phyloP scores from a whole-genome alignment of 1,140 invertebrate genomes.

The Sarcophaga peregrina region DNA sequence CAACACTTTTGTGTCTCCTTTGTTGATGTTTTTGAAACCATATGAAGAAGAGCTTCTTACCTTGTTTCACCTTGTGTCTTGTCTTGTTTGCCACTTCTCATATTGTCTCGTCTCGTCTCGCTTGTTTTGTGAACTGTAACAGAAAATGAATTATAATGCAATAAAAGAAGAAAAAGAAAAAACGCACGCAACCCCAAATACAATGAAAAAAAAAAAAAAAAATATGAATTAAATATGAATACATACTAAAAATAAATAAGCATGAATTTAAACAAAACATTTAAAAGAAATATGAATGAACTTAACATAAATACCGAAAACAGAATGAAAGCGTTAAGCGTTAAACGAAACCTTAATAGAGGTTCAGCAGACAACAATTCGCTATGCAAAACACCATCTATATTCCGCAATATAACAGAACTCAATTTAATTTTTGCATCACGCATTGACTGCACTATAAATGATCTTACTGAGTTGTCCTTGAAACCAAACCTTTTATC shows the following conservation, averaged over 20 bases:
- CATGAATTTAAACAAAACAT: neutral
- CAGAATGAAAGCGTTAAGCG: neutral
- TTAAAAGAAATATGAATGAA: neutral
- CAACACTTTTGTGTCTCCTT: slow-evolving; percentile 19
- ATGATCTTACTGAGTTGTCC: too few species aligned
- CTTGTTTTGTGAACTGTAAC: slow-evolving; percentile 19
- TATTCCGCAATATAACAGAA: too few species aligned
- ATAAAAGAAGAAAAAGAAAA: slow-evolving; percentile 1
- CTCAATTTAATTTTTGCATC: too few species aligned
- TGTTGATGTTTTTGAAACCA: slow-evolving; percentile 1
- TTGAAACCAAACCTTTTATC: too few species aligned
- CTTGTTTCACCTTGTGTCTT: slow-evolving; percentile 28
- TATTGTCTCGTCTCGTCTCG: slow-evolving; percentile 1
- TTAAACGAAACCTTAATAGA: too few species aligned
- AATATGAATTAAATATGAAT: too few species aligned
- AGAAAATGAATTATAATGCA: slow-evolving; percentile 25
- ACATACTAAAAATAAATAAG: too few species aligned
- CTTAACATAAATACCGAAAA: neutral
- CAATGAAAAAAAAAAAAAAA: neutral
- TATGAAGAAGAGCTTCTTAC: slow-evolving; percentile 23
- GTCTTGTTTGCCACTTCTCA: neutral
- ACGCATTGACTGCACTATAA: too few species aligned
- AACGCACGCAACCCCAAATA: slow-evolving; percentile 23
- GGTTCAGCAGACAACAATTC: too few species aligned
- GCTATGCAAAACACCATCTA: too few species aligned